These are phyloP conservation scores for Diloba caeruleocephala DNA, from an alignment of 2,888 invertebrate species.

Conservation along the genomic window DNA sequence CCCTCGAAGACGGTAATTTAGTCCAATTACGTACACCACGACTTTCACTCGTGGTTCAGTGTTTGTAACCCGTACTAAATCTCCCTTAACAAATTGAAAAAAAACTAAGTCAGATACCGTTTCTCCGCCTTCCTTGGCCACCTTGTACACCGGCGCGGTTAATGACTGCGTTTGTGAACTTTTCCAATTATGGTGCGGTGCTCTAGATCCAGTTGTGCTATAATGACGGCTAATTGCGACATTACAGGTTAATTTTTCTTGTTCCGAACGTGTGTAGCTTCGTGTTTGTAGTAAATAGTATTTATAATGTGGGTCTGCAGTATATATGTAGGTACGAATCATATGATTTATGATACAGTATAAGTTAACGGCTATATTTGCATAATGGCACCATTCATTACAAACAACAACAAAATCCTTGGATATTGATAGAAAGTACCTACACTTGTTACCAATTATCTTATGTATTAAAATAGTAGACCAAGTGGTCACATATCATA, in stretches of 20 bases:
- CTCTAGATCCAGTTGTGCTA: slow-evolving; percentile 51
- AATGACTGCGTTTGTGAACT: slow-evolving; percentile 51
- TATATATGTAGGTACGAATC: too few species aligned
- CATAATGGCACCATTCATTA: too few species aligned
- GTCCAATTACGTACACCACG: slow-evolving; percentile 64
- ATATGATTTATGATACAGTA: neutral
- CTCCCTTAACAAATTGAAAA: slow-evolving; percentile 58
- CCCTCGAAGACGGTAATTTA: slow-evolving; percentile 65
- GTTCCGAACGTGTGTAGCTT: slow-evolving; percentile 33
- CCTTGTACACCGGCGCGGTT: slow-evolving; percentile 47
- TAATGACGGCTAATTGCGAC: slow-evolving; percentile 50
- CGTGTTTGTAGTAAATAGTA: slow-evolving; percentile 13
- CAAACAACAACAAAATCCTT: too few species aligned
- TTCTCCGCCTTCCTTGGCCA: slow-evolving; percentile 43
- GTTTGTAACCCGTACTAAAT: slow-evolving; percentile 58
- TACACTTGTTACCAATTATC: too few species aligned
- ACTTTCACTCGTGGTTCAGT: slow-evolving; percentile 64
- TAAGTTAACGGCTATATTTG: neutral
- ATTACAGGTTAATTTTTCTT: slow-evolving; percentile 47
- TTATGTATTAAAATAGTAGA: too few species aligned
- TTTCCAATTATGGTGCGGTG: slow-evolving; percentile 51
- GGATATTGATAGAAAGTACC: too few species aligned
- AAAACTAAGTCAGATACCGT: slow-evolving; percentile 51
- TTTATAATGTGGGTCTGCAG: too few species aligned
- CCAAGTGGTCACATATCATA: neutral